phyloP scores from a whole-genome alignment of 2,113 vertebrate species.

The Carollia perspicillata region DNA sequence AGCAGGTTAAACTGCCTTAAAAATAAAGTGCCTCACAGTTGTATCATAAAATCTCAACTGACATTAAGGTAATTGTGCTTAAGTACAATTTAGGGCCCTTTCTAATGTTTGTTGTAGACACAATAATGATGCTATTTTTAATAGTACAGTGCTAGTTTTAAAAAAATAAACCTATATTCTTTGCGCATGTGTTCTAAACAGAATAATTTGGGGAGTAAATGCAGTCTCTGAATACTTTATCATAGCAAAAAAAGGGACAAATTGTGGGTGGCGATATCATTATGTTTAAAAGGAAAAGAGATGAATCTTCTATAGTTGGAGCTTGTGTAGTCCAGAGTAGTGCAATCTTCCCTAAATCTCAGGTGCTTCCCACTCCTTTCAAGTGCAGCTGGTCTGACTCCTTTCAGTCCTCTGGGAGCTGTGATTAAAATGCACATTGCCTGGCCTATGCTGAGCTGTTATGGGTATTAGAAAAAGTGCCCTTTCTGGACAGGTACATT shows the following conservation, averaged over 20 bases:
- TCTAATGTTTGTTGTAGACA: slow-evolving; percentile 59
- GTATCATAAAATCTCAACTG: slow-evolving; percentile 66
- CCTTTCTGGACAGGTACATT: not conserved
- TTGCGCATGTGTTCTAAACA: slow-evolving; percentile 36
- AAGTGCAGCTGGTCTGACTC: not conserved
- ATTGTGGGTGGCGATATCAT: not conserved
- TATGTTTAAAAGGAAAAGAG: slow-evolving; percentile 1
- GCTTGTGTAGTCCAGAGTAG: not conserved
- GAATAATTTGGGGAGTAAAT: not conserved
- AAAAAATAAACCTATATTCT: slow-evolving; percentile 57
- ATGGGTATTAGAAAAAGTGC: not conserved
- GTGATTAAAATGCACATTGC: not conserved
- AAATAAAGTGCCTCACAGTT: slow-evolving; percentile 67
- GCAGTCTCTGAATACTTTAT: slow-evolving; percentile 1
- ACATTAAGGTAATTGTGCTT: slow-evolving; percentile 71
- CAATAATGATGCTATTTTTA: slow-evolving; percentile 63
- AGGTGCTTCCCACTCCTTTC: not conserved
- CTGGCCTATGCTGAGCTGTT: not conserved
- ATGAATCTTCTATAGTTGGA: not conserved
- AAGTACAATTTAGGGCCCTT: slow-evolving; percentile 62
- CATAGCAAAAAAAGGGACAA: slow-evolving; percentile 3
- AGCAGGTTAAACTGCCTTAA: slow-evolving; percentile 69
- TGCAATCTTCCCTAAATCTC: not conserved
- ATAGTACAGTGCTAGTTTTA: slow-evolving; percentile 43
- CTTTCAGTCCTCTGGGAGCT: not conserved